Evolutionary conservation across 1,140 invertebrate species (phyloP).

Genomic region (Euura lappo): DNA sequence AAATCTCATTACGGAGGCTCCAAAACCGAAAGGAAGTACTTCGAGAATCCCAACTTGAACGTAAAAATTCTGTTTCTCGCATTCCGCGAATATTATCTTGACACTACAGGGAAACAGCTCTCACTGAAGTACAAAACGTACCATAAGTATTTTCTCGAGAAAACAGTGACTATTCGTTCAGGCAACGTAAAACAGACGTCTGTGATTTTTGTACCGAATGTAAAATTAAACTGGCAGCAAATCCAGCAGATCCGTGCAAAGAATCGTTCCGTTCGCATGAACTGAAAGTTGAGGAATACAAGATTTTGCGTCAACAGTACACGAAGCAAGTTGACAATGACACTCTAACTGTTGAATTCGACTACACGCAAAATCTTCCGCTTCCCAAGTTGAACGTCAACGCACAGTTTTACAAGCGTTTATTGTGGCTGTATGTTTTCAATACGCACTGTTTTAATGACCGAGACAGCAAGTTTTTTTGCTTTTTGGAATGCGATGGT

Average conservation of each 20-base stretch:
- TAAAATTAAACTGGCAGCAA: neutral
- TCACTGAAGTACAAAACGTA: slow-evolving; percentile 19
- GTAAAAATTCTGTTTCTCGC: neutral
- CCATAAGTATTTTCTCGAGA: slow-evolving; percentile 18
- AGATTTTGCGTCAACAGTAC: slow-evolving; percentile 17
- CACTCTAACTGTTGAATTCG: slow-evolving; percentile 20
- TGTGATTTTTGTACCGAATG: slow-evolving; percentile 21
- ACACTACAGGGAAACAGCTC: neutral
- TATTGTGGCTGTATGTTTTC: slow-evolving; percentile 27
- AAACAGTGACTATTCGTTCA: slow-evolving; percentile 19
- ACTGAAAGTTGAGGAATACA: slow-evolving; percentile 15
- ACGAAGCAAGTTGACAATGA: slow-evolving; percentile 5
- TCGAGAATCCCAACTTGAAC: slow-evolving; percentile 10
- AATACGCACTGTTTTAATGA: slow-evolving; percentile 19
- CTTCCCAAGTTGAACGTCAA: slow-evolving; percentile 19
- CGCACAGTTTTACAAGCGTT: slow-evolving; percentile 23
- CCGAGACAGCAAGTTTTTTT: slow-evolving; percentile 18
- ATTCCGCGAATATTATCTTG: slow-evolving; percentile 17
- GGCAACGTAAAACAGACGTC: slow-evolving; percentile 19
- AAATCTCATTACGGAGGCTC: slow-evolving; percentile 15
- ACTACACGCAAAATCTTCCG: slow-evolving; percentile 22
- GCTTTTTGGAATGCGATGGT: slow-evolving; percentile 19
- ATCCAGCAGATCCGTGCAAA: neutral
- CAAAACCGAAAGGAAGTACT: slow-evolving; percentile 17
- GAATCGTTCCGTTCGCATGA: neutral